Evolutionary conservation across 2,797 vertebrate genomes (phyloP).

Genomic region (Australoheros facetus): DNA sequence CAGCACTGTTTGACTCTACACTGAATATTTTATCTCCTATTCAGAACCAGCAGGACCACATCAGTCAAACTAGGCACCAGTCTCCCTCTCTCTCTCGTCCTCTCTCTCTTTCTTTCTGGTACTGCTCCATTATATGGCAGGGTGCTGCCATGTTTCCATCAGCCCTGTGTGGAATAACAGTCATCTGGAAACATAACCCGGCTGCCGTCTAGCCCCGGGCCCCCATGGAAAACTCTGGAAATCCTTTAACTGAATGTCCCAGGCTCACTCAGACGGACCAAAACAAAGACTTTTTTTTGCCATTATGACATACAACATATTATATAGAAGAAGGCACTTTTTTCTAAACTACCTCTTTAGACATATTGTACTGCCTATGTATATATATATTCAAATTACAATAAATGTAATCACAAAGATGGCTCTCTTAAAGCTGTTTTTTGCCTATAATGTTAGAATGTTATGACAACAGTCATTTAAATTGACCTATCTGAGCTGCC

Average conservation of each 20-base stretch:
- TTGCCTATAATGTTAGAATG: neutral
- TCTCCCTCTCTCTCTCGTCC: neutral
- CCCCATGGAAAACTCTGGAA: conserved; percentile 74
- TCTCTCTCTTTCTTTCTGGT: conserved; percentile 25
- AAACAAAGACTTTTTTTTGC: conserved; percentile 14
- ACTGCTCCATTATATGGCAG: conserved; percentile 20
- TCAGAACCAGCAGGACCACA: neutral
- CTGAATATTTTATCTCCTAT: neutral
- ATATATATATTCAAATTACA: neutral
- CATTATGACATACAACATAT: conserved; percentile 1
- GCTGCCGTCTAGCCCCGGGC: conserved; percentile 72
- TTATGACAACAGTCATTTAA: neutral
- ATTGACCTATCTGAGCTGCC: neutral
- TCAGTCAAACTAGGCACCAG: conserved; percentile 2
- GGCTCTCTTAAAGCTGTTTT: neutral
- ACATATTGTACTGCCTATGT: neutral
- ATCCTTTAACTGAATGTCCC: conserved; percentile 64
- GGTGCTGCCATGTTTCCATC: conserved; percentile 75
- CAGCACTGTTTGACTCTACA: neutral
- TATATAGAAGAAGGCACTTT: neutral
- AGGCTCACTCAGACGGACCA: conserved; percentile 58
- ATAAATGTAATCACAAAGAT: neutral
- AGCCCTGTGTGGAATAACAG: conserved; percentile 70
- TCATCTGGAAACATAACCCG: conserved; percentile 77
- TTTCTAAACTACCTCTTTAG: neutral